Evolutionary conservation across 2,797 vertebrate genomes (phyloP).

Genomic region (Zalophus californianus): DNA sequence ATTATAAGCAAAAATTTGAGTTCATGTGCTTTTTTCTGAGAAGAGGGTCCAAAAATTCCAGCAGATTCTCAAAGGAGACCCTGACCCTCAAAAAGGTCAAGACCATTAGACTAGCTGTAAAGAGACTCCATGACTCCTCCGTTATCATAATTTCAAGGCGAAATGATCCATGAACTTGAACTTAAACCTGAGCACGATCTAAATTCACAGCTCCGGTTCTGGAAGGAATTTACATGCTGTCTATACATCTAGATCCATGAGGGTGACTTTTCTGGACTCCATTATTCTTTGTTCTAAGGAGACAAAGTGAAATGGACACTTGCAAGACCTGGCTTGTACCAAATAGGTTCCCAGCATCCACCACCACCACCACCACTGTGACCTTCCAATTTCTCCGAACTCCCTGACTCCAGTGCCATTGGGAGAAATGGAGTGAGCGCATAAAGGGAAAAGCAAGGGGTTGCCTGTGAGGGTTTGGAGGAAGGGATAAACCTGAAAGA

Average conservation of each 20-base stretch:
- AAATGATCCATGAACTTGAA: slow-evolving; percentile 22
- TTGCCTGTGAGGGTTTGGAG: not conserved
- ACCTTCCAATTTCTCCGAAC: not conserved
- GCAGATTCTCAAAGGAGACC: slow-evolving; percentile 16
- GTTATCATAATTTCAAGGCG: slow-evolving; percentile 9
- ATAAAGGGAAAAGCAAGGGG: not conserved
- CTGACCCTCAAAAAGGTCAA: slow-evolving; percentile 41
- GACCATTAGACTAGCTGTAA: slow-evolving; percentile 36
- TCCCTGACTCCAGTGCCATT: not conserved
- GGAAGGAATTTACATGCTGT: not conserved
- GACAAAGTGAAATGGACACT: not conserved
- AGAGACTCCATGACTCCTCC: not conserved
- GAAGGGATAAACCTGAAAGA: not conserved
- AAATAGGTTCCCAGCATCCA: not conserved
- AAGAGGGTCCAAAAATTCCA: slow-evolving; percentile 17
- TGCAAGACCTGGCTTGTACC: not conserved
- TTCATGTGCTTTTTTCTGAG: slow-evolving; percentile 7
- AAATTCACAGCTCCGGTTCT: slow-evolving; percentile 39
- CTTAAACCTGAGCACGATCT: slow-evolving; percentile 37
- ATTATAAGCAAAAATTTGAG: slow-evolving; percentile 28
- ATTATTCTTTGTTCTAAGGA: slow-evolving; percentile 14
- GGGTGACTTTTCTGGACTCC: not conserved
- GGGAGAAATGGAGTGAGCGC: not conserved
- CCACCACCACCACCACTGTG: not conserved
- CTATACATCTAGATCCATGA: not conserved